These are phyloP conservation scores for Drosophila burlai DNA, from an alignment of 1,140 invertebrate genomes.

Conservation along the genomic window DNA sequence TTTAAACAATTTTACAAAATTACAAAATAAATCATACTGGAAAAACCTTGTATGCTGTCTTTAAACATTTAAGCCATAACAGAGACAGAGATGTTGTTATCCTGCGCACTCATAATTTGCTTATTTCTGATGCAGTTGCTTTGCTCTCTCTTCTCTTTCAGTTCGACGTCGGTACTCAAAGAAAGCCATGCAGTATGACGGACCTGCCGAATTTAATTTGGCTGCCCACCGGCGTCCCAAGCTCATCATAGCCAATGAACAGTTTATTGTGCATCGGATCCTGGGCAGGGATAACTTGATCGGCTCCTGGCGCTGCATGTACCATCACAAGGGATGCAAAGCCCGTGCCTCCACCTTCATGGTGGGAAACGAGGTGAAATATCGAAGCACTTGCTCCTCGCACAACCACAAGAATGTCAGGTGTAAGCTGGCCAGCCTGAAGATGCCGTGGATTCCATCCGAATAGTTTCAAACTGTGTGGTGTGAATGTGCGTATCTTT, in stretches of 20 bases:
- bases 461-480: constrained; percentile 6
- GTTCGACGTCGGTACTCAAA: constrained; percentile 8
- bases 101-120: neutral
- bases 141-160: constrained; percentile 39
- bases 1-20: constrained; percentile 46
- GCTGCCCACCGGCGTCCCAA: constrained; percentile 40
- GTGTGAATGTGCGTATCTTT: neutral
- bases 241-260: constrained; percentile 48
- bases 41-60: constrained; percentile 1
- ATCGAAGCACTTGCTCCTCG: constrained; percentile 47
- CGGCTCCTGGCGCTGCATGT: constrained; percentile 62
- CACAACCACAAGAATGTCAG: constrained; percentile 46
- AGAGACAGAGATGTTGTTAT: neutral
- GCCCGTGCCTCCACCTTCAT: constrained; percentile 50
- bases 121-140: constrained; percentile 2
- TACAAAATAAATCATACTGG: constrained; percentile 34
- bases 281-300: constrained; percentile 37
- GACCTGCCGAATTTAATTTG: constrained; percentile 36
- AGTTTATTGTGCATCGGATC: constrained; percentile 48
- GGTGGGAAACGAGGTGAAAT: constrained; percentile 54
- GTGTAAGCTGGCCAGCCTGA: constrained; percentile 13
- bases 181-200: constrained; percentile 38
- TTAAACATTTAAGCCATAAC: neutral
- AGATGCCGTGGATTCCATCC: constrained; percentile 4
- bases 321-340: constrained; percentile 60